Base-by-base conservation (phyloP, 2,797 vertebrate genomes). In the Falco novaeseelandiae region DNA sequence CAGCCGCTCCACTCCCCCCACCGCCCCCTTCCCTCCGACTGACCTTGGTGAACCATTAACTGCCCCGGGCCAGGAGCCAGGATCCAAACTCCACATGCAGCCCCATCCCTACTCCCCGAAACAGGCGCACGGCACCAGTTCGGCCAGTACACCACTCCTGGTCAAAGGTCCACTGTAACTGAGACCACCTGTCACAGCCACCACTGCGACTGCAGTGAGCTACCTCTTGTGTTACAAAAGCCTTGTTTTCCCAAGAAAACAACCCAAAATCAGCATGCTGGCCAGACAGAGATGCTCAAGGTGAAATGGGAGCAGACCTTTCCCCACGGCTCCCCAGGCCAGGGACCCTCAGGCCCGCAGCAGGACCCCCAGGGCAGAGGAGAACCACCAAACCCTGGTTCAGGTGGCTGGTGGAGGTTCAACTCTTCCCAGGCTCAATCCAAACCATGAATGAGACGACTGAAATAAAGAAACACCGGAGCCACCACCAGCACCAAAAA, bases 41-140 rank as follows among this genome's bases (percentile, higher is more conserved):
- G 1, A 16, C 58, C 65, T 17, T 90, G 63, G 94, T 96, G 87
- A 97, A 95, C 69, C 67, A 97, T 97, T 97, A 97, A 97, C 96
- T 3, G 3, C 9, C 26, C 62, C 0, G 0, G 90, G 90, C 70
- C 0, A 2, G 63, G 27, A 1, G 94, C 95, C 96, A 93, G 96
- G 94, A 95, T 95, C 91, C 93, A 96, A 96, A 97, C 59, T 96
- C 96, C 96, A 96, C 1, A 1, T 1, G 0, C 2, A 0, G 80
- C 73, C 85, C 58, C 55, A 29, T 83, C 66, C 77, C 79, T 90
- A 70, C 81, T 93, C 85, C 93, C 91, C 8, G 1, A 74, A 94
- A 86, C 0, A 0, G n/a, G 51, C 67, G 74, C 0, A 0, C 71
- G 69, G 63, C 0, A 0, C 48, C 0, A 0, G 52, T 29, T 30